Base-by-base conservation (phyloP, 2,113 vertebrate species). In the Halichoerus grypus region DNA sequence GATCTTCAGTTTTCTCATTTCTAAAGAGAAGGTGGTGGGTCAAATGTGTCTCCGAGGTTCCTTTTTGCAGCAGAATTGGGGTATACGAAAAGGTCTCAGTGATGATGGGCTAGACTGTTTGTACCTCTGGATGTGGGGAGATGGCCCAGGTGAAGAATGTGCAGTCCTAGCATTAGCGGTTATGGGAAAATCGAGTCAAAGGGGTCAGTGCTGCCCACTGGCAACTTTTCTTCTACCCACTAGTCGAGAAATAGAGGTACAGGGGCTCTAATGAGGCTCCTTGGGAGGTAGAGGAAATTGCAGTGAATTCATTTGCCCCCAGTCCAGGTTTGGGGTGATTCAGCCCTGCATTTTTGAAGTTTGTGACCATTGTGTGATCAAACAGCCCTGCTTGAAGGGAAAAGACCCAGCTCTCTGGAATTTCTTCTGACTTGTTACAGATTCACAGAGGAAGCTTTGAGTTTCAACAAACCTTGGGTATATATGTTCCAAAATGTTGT, bases 91-190 rank as follows among this genome's bases (percentile, higher is more conserved):
- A 71, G 51, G 26, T 26, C 33, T 63, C 65, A 1, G 39, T 88
- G 46, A 11, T 2, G 19, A 9, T 6, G 8, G 15, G 8, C 12
- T 18, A n/a, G 31, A 46, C 9, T 3, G 24, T 61, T 19, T 76
- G 31, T 28, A 49, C 11, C 31, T 72, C 19, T 36, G 14, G 46
- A 13, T 0, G 0, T 9, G 19, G 1, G 28, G n/a, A 0, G 8
- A 22, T 6, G 8, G 36, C 26, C 2, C 7, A 5, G 12, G 13
- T 6, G 9, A 13, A 11, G 33, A 4, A 1, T 0, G 0, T 10
- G 15, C 18, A 3, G 31, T 15, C 21, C 80, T 42, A 13, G 18
- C 19, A 10, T 39, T 9, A 10, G 63, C 3, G 3, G 61, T 2
- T 8, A 3, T 5, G 4, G 8, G 6, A 63, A 9, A 36, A 9